Conservation (phyloP, 2,888 invertebrate genomes). For the Lasioglossum lativentre region DNA sequence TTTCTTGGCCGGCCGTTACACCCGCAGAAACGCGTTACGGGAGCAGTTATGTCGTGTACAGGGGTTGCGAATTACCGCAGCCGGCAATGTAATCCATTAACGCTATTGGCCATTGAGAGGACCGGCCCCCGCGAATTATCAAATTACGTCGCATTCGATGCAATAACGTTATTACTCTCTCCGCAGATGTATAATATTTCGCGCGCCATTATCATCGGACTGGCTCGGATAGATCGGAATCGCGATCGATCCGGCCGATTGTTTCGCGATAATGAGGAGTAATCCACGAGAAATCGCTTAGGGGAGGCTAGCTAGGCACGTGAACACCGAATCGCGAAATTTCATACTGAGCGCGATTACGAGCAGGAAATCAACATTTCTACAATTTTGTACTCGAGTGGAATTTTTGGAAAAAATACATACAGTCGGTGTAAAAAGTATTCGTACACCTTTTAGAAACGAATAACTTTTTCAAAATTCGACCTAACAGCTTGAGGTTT, state of each 20-base stretch:
- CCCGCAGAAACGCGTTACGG: neutral
- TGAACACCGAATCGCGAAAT: neutral
- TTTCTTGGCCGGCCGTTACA: neutral
- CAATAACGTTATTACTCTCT: conserved; percentile 66
- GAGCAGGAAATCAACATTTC: neutral
- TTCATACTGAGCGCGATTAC: neutral
- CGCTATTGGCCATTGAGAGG: conserved; percentile 59
- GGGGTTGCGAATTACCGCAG: conserved; percentile 51
- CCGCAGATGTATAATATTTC: conserved; percentile 40
- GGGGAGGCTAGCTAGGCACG: neutral
- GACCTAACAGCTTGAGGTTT: no score
- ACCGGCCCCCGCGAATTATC: conserved; percentile 56
- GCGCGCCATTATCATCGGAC: conserved; percentile 22
- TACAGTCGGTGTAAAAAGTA: no score
- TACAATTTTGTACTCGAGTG: neutral
- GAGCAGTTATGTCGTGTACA: conserved; percentile 5
- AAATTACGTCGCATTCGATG: conserved; percentile 62
- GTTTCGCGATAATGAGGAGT: conserved; percentile 46
- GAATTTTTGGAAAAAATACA: neutral
- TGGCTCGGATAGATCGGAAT: conserved; percentile 14
- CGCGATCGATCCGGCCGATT: conserved; percentile 36
- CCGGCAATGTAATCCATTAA: conserved; percentile 64
- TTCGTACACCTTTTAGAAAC: no score
- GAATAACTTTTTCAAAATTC: no score
- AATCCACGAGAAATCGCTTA: neutral